Evolutionary conservation across 2,797 vertebrate species (phyloP).

Genomic region (Sardinella longiceps): DNA sequence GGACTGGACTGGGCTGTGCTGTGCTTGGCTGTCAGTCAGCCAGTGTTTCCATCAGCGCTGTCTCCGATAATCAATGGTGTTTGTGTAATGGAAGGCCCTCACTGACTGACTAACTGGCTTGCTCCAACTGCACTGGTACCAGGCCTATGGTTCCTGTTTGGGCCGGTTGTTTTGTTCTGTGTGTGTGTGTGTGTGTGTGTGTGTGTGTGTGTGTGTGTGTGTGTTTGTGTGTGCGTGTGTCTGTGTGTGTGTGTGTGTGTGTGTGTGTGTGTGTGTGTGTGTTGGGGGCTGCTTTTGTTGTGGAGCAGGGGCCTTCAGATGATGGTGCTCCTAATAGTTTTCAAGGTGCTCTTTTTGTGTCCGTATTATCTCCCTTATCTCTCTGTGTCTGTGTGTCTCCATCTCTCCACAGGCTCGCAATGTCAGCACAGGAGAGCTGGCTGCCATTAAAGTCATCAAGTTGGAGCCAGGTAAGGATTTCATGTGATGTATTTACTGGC

Average conservation of each 20-base stretch:
- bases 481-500: not conserved
- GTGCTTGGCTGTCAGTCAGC: not conserved
- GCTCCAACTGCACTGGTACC: not conserved
- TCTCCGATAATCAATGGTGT: not conserved
- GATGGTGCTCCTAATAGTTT: not conserved
- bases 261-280: not conserved
- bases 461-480: conserved; percentile 91
- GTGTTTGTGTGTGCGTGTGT: not conserved
- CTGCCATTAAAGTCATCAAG: conserved; percentile 99
- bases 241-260: too few species aligned
- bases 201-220: not conserved
- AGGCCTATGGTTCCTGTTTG: not conserved
- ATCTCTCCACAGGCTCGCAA: conserved; percentile 86
- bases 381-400: conserved; percentile 36
- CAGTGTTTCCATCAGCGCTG: conserved; percentile 21
- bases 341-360: not conserved
- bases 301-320: not conserved
- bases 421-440: conserved; percentile 96
- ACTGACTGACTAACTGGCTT: not conserved
- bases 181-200: too few species aligned
- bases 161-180: not conserved
- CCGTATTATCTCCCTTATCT: conserved; percentile 15
- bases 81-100: not conserved
- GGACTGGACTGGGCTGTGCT: not conserved
- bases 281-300: not conserved